Base-by-base conservation (phyloP, 1,140 invertebrate genomes). In the Limonius californicus region DNA sequence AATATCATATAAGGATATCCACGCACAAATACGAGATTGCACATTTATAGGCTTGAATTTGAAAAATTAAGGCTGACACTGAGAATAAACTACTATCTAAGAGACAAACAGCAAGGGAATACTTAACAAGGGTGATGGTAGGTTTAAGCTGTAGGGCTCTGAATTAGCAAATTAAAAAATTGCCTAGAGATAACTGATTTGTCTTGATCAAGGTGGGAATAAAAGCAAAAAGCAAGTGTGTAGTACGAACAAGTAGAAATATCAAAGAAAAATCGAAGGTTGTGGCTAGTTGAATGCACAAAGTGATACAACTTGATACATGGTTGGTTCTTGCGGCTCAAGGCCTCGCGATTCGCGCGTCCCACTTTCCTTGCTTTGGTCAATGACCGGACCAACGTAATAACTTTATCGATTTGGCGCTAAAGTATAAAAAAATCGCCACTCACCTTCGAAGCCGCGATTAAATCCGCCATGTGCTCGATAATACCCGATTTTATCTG, bases 291-390 rank as follows among this genome's bases (percentile, higher is more conserved):
- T 21, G 20, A 50, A 18, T 50, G 45, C 45, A 50, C 16, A 39
- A 39, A 39, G 35, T 39, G n/a, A 39, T 39, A 39, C 35, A 39
- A 12, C 8, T 39, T 39, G 35, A 39, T 39, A 39, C n/a, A 39
- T 39, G 35, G 35, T 39, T 39, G 35, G 35, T 39, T 39, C 35
- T 39, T 39, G 11, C 35, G n/a, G 35, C 59, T 23, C 19, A 35
- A 60, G 45, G 47, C 50, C 50, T 45, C 19, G 23, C 50, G 54
- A 54, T 50, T 19, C 59, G 53, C 20, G 53, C 59, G 59, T 53
- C 59, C 59, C 59, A 61, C 59, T 61, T 61, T 61, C 54, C 50
- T 43, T 61, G 58, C 58, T 32, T 60, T 60, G 58, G 58, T 60
- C 58, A 60, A 60, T 50, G 58, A 60, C 58, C 58, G 58, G 12